Evolutionary conservation across 2,888 invertebrate genomes (phyloP).

Genomic region (Calameuta idolon): DNA sequence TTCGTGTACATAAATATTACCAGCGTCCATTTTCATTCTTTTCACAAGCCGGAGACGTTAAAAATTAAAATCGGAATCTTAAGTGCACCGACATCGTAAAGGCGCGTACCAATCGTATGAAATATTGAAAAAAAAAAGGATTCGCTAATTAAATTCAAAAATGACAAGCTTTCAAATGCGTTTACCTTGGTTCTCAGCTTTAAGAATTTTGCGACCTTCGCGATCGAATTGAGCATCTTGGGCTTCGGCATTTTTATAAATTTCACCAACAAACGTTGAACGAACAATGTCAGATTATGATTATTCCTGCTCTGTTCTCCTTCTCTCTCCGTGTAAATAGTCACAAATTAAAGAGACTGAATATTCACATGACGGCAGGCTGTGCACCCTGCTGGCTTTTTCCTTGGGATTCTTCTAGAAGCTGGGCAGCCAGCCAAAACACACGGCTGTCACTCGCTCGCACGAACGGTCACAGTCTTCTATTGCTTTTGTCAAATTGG

Average conservation of each 20-base stretch:
- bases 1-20: neutral
- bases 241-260: conserved; percentile 62
- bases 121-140: no score
- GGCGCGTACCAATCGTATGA: neutral
- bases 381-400: neutral
- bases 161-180: neutral
- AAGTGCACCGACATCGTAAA: neutral
- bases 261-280: conserved; percentile 12
- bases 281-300: neutral
- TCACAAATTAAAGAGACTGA: neutral
- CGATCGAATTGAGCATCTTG: conserved; percentile 63
- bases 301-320: neutral
- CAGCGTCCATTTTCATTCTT: neutral
- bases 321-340: neutral
- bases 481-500: neutral
- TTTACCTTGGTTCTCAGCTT: conserved; percentile 68
- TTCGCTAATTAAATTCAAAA: neutral
- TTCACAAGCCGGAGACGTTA: neutral
- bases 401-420: neutral
- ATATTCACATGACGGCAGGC: neutral
- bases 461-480: neutral
- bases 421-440: neutral
- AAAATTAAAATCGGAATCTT: neutral
- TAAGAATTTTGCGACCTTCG: conserved; percentile 66
- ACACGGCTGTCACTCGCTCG: neutral